Evolutionary conservation across 2,113 vertebrate species (phyloP).

Genomic region (Jaculus jaculus): DNA sequence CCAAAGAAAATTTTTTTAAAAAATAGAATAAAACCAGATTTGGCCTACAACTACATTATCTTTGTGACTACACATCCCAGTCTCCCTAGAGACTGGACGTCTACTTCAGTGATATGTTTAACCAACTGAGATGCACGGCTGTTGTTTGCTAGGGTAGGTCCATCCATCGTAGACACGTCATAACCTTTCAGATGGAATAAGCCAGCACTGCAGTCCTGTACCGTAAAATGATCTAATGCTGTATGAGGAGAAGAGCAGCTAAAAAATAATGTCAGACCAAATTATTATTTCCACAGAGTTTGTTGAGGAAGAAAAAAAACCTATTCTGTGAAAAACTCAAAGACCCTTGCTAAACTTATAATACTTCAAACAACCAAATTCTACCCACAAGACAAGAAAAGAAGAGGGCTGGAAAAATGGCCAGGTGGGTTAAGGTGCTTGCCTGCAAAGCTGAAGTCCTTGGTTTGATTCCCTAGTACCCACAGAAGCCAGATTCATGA

Average conservation of each 20-base stretch:
- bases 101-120: slow-evolving; percentile 1
- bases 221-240: background rate
- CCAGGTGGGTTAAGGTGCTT: no score
- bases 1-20: background rate
- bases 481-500: no score
- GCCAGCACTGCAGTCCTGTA: background rate
- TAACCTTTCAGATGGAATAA: background rate
- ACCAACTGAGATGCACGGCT: background rate
- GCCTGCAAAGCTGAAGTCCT: no score
- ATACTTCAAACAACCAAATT: no score
- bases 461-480: no score
- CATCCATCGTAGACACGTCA: background rate
- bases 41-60: background rate
- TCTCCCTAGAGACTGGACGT: background rate
- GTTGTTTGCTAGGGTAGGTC: background rate
- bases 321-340: background rate
- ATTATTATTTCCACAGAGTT: background rate
- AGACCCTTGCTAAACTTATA: background rate
- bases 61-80: background rate
- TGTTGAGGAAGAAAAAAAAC: background rate
- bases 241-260: background rate
- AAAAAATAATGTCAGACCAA: background rate
- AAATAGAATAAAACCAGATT: background rate
- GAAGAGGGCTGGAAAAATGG: no score
- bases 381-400: no score